Evolutionary conservation across 1,140 invertebrate genomes (phyloP), one percentile per base, ranked within the genome.

Genomic region (Philopotamus ludificatus): DNA sequence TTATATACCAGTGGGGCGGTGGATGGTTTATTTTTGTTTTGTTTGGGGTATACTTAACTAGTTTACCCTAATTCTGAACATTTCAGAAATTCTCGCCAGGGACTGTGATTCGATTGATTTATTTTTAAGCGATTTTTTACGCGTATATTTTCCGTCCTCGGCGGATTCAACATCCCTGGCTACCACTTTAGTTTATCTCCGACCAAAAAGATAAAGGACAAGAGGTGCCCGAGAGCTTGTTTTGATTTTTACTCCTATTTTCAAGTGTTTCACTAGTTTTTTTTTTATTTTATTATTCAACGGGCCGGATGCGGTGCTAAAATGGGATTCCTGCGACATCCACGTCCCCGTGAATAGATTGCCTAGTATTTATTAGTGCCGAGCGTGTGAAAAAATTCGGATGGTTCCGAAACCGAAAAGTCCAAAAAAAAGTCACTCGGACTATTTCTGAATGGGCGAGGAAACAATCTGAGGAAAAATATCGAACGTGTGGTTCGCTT

Each of bases 351-450:
- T 47, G 61, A 63, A 63, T 63, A 58, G 63, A 47, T 57, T 23
- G 63, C 63, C 53, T 47, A 65, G 63, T 65, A 65, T 65, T 65
- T 65, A 65, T 65, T 65, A 50, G 34, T 47, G 26, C 16, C 12
- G 53, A 58, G 23, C 63, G 63, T 65, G 63, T 58, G 63, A 65
- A 57, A 58, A 63, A 57, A 62, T 47, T 26, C 22, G 20, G 54
- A 28, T 22, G 41, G 25, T 45, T 23, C 20, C 15, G 15, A 23
- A 20, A 58, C n/a, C 20, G 44, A 42, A 44, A 58, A 34, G 12
- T 16, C 15, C n/a, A 20, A 12, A 22, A 51, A 51, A 51, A 49
- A 7, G 21, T 10, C 18, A 1, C 18, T 51, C 49, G 25, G 49
- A 34, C 4, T 12, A 12, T 34, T 12, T 12, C 28, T 12, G 28